Percentiles rank a stretch among this genome's conserved stretches.
Evolutionary conservation across 2,797 vertebrate genomes (phyloP).

Genomic region (Gymnothorax reevesii): DNA sequence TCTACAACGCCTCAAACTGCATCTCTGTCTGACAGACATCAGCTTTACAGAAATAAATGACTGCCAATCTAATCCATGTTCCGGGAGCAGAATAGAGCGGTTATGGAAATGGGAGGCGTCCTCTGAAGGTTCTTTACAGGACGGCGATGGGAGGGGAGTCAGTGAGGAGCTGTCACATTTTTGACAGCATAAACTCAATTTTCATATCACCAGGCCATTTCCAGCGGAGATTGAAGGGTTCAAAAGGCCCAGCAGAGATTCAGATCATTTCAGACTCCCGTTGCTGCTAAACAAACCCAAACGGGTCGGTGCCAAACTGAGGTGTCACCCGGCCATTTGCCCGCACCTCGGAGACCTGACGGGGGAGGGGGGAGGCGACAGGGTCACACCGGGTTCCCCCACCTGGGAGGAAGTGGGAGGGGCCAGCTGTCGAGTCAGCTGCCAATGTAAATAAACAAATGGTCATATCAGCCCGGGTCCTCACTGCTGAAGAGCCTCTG

Average conservation of each 20-base stretch:
- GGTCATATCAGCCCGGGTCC: conserved; percentile 19
- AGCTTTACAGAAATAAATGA: too few species aligned
- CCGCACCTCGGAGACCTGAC: not conserved
- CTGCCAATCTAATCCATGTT: too few species aligned
- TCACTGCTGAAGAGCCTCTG: not conserved
- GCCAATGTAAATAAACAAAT: conserved; percentile 35
- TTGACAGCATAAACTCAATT: too few species aligned
- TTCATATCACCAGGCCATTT: not conserved
- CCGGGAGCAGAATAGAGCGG: too few species aligned
- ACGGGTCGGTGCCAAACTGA: not conserved
- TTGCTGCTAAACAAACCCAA: not conserved
- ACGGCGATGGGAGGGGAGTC: too few species aligned
- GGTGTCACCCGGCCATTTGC: conserved; percentile 24
- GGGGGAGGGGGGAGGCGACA: not conserved
- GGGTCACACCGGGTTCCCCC: conserved; percentile 24
- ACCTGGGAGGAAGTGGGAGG: conserved; percentile 31
- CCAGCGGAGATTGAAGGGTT: not conserved
- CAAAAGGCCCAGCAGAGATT: not conserved
- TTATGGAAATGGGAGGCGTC: too few species aligned
- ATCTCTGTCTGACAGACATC: too few species aligned
- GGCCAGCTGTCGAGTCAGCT: not conserved
- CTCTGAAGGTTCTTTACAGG: too few species aligned
- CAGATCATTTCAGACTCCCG: not conserved
- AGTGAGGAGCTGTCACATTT: too few species aligned
- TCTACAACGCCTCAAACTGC: too few species aligned